phyloP scores from a whole-genome alignment of 1,140 invertebrate genomes.

The Stegodyphus dumicola region DNA sequence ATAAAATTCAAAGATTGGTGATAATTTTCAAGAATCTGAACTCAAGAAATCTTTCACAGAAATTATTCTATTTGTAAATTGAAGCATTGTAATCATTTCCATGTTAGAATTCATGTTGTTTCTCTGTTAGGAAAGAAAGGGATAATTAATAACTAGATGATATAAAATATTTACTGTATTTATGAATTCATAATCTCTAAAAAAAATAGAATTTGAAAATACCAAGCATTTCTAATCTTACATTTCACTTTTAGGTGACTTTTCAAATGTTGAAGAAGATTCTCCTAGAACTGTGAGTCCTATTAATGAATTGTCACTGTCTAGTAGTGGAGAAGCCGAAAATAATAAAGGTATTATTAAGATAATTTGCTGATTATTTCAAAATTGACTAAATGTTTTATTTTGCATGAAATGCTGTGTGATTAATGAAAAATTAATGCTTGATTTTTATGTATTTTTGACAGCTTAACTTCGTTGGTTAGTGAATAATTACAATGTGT shows the following conservation, averaged over 20 bases:
- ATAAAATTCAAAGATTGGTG: too few species aligned
- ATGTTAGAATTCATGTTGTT: too few species aligned
- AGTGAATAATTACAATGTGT: too few species aligned
- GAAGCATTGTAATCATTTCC: too few species aligned
- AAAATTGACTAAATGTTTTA: not conserved
- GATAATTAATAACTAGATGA: too few species aligned
- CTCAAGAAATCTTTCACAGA: too few species aligned
- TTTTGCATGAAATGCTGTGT: not conserved
- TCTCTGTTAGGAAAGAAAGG: too few species aligned
- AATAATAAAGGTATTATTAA: slow-evolving; percentile 33
- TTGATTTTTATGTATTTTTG: not conserved
- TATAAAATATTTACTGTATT: too few species aligned
- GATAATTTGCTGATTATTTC: not conserved
- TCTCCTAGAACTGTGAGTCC: slow-evolving; percentile 42
- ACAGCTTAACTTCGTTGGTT: too few species aligned
- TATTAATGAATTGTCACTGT: slow-evolving; percentile 18
- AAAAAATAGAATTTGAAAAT: not conserved
- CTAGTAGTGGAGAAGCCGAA: slow-evolving; percentile 9
- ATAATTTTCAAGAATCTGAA: too few species aligned
- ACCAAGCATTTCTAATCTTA: not conserved
- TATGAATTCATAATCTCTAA: too few species aligned
- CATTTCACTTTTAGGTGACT: slow-evolving; percentile 26
- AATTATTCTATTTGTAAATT: too few species aligned
- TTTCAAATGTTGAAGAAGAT: slow-evolving; percentile 31
- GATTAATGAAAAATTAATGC: not conserved